Conservation (phyloP, 2,113 vertebrate genomes). For the Gnathonemus longibarbis region DNA sequence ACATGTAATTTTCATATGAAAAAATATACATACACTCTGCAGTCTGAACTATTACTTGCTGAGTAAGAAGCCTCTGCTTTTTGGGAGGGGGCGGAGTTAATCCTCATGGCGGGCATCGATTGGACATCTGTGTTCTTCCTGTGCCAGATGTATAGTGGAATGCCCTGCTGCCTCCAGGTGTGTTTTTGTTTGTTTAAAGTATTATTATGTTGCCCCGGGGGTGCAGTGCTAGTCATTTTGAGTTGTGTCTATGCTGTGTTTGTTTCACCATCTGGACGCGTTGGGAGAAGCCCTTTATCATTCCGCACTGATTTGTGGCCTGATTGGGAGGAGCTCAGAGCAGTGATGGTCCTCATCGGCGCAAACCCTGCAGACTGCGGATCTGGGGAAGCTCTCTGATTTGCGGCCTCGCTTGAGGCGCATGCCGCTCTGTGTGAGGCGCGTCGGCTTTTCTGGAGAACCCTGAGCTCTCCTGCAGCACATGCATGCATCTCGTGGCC, state of each 20-base stretch:
- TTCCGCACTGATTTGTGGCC: not conserved
- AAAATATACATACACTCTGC: not conserved
- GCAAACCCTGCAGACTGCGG: not conserved
- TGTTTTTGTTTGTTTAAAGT: not conserved
- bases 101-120: not conserved
- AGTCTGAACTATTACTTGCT: not conserved
- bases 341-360: not conserved
- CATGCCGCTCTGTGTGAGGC: not conserved
- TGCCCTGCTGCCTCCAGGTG: not conserved
- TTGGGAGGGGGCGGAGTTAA: not conserved
- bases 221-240: not conserved
- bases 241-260: not conserved
- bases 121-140: not conserved
- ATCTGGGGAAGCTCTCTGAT: not conserved
- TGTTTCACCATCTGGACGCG: not conserved
- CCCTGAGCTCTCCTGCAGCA: not conserved
- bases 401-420: not conserved
- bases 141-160: not conserved
- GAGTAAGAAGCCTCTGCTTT: not conserved
- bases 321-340: not conserved
- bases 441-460: not conserved
- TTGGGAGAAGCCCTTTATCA: not conserved
- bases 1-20: not conserved
- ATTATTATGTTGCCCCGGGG: not conserved
- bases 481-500: not conserved